Conservation (phyloP, 2,113 vertebrate genomes). For the Pangasianodon hypophthalmus region DNA sequence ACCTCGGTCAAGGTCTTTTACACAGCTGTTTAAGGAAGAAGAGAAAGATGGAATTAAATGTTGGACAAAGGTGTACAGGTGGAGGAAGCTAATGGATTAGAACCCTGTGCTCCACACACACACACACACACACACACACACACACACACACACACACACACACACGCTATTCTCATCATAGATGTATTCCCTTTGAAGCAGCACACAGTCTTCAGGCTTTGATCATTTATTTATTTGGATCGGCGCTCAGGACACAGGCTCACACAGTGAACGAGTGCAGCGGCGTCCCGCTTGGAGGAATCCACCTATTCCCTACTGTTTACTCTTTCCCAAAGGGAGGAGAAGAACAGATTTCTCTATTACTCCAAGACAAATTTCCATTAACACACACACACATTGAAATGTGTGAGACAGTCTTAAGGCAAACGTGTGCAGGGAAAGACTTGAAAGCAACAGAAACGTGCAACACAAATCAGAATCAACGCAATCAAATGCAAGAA, state of each 20-base stretch:
- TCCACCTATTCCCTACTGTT: not conserved
- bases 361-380: not conserved
- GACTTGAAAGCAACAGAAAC: not conserved
- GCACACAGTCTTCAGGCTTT: constrained; percentile 65
- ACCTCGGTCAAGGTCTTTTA: not conserved
- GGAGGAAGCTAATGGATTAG: constrained; percentile 6
- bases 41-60: constrained; percentile 23
- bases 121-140: constrained; percentile 26
- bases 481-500: not conserved
- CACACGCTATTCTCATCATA: constrained; percentile 51
- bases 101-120: constrained; percentile 19
- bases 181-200: constrained; percentile 67
- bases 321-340: not conserved
- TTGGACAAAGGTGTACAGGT: constrained; percentile 31
- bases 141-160: constrained; percentile 26
- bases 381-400: not conserved
- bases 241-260: constrained; percentile 55
- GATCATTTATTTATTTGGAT: constrained; percentile 77
- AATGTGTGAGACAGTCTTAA: not conserved
- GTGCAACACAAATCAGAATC: not conserved
- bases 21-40: constrained; percentile 28
- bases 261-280: not conserved
- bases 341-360: not conserved
- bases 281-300: not conserved
- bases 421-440: not conserved